Evolutionary conservation across 1,140 invertebrate species (phyloP).

Genomic region (Chrysomallon squamiferum): DNA sequence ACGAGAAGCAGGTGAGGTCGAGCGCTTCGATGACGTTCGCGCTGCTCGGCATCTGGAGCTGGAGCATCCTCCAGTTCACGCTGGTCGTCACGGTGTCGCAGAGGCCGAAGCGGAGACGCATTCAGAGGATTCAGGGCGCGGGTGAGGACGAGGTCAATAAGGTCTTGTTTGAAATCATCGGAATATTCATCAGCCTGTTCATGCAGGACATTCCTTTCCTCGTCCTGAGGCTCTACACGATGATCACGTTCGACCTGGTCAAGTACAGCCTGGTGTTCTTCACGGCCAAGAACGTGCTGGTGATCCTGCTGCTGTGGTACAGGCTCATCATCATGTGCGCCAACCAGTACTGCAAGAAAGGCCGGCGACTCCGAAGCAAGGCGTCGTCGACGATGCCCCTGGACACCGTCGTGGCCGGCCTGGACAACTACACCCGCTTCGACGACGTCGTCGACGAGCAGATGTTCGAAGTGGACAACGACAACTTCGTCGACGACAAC

Average conservation of each 20-base stretch:
- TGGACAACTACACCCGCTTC: too few relatives aligned
- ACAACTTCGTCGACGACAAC: too few relatives aligned
- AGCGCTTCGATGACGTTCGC: constrained; percentile 33
- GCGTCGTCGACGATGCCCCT: too few relatives aligned
- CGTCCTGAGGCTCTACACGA: constrained; percentile 80
- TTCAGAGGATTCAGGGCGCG: neutral
- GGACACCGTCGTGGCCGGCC: too few relatives aligned
- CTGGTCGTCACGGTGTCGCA: constrained; percentile 46
- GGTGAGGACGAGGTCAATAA: neutral
- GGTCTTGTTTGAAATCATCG: neutral
- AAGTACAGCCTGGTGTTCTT: constrained; percentile 93
- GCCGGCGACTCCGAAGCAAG: too few relatives aligned
- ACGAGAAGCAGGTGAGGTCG: constrained; percentile 39
- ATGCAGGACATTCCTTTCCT: constrained; percentile 80
- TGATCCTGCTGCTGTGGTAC: constrained; percentile 72
- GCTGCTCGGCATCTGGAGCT: constrained; percentile 67
- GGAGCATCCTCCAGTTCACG: constrained; percentile 78
- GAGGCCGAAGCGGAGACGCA: constrained; percentile 26
- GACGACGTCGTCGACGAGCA: too few relatives aligned
- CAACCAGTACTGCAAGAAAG: constrained; percentile 1
- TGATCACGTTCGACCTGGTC: constrained; percentile 81
- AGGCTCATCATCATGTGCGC: constrained; percentile 31
- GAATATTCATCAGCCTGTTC: neutral
- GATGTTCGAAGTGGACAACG: too few relatives aligned
- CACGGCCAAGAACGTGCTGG: constrained; percentile 84